Conservation (phyloP, 2,797 vertebrate species). For the Salmo trutta region DNA sequence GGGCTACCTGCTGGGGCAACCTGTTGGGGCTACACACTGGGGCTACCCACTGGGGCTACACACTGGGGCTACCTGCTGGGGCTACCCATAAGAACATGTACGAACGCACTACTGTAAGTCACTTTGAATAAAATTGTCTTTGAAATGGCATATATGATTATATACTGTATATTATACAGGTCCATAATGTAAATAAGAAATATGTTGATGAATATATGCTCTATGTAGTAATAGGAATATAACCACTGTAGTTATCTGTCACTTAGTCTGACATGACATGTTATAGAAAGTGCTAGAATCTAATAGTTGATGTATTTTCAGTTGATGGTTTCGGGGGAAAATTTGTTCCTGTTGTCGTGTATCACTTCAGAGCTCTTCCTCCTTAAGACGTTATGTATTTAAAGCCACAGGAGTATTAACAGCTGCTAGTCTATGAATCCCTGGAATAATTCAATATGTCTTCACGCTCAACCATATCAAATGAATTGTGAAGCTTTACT, state of each 20-base stretch:
- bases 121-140: neutral
- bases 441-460: conserved; percentile 34
- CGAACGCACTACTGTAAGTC: neutral
- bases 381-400: neutral
- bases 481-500: conserved; percentile 52
- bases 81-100: too few relatives aligned
- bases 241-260: neutral
- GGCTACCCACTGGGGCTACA: too few relatives aligned
- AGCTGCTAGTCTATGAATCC: neutral
- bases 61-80: too few relatives aligned
- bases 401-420: conserved; percentile 13
- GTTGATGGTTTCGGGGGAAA: neutral
- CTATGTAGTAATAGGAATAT: neutral
- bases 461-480: conserved; percentile 43
- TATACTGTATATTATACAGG: neutral
- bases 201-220: neutral
- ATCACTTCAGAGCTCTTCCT: neutral
- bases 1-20: too few relatives aligned
- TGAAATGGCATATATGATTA: neutral
- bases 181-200: too few relatives aligned
- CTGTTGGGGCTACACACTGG: too few relatives aligned
- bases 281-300: neutral
- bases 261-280: neutral
- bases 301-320: neutral
- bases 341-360: neutral